phyloP scores from a whole-genome alignment of 2,888 invertebrate genomes.

The Epirrita christyi region DNA sequence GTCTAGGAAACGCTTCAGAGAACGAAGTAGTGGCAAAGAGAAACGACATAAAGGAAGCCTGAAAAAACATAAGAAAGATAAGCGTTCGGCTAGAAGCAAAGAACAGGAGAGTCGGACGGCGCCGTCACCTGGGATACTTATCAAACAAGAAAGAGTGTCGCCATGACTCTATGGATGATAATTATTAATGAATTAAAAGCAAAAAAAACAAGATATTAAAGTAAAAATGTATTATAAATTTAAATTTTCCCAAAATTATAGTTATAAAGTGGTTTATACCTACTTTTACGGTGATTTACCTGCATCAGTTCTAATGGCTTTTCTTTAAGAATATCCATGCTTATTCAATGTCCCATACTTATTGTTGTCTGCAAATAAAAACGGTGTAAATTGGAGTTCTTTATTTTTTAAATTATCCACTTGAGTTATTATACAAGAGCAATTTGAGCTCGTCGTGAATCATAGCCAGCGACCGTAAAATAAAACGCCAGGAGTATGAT shows the following conservation, averaged over 20 bases:
- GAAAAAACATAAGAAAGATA: conserved; percentile 6
- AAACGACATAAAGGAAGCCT: conserved; percentile 9
- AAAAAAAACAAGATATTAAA: background rate
- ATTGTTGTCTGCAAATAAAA: background rate
- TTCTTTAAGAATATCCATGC: background rate
- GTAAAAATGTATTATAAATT: too few species aligned
- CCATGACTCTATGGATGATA: conserved; percentile 5
- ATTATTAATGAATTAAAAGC: too few species aligned
- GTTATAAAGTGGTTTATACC: too few species aligned
- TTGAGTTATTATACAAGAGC: background rate
- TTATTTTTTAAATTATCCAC: background rate
- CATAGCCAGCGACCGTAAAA: conserved; percentile 25
- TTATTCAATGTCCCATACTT: too few species aligned
- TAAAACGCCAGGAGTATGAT: conserved; percentile 22
- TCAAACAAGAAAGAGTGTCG: conserved; percentile 33
- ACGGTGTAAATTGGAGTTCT: background rate
- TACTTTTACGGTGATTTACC: too few species aligned
- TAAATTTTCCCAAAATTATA: too few species aligned
- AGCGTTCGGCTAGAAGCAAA: conserved; percentile 6
- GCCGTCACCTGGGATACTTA: conserved; percentile 1
- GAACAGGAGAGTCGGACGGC: background rate
- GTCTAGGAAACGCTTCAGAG: conserved; percentile 15
- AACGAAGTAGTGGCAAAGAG: conserved; percentile 15
- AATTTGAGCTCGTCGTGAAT: conserved; percentile 14
- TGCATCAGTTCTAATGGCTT: too few species aligned